Conservation (phyloP, 2,113 vertebrate species). For the Hippolais icterina region DNA sequence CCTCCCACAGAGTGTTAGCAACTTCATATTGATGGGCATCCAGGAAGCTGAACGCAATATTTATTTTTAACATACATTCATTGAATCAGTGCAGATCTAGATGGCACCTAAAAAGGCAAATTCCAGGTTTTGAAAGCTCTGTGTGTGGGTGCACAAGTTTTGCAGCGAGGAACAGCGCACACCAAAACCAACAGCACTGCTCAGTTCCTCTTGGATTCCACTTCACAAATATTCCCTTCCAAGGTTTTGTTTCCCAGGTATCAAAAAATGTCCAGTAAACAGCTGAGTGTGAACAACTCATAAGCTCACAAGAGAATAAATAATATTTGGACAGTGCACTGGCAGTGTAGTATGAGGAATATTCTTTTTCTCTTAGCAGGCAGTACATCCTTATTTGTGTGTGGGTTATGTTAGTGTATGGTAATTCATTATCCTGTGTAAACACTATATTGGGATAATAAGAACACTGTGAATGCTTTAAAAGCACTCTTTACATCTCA, state of each 20-base stretch:
- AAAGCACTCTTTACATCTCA: not conserved
- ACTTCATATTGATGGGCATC: not conserved
- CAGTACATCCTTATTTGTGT: not conserved
- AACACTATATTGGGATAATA: not conserved
- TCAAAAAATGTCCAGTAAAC: not conserved
- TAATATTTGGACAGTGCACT: not conserved
- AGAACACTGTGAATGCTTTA: not conserved
- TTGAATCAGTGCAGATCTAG: not conserved
- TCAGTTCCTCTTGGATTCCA: not conserved
- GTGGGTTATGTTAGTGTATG: not conserved
- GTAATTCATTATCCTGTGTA: not conserved
- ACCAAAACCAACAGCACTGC: not conserved
- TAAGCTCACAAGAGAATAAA: not conserved
- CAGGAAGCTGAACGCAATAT: not conserved
- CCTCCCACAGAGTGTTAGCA: not conserved
- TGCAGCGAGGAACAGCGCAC: rapidly evolving
- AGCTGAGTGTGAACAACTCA: not conserved
- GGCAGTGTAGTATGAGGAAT: not conserved
- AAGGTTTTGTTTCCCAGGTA: not conserved
- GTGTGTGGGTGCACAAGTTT: not conserved
- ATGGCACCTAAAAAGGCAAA: not conserved
- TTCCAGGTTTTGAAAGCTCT: not conserved
- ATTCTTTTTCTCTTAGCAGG: not conserved
- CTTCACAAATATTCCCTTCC: not conserved
- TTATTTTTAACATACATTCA: not conserved